Conservation (phyloP, 1,140 invertebrate genomes). For the Drosophila ironensis region DNA sequence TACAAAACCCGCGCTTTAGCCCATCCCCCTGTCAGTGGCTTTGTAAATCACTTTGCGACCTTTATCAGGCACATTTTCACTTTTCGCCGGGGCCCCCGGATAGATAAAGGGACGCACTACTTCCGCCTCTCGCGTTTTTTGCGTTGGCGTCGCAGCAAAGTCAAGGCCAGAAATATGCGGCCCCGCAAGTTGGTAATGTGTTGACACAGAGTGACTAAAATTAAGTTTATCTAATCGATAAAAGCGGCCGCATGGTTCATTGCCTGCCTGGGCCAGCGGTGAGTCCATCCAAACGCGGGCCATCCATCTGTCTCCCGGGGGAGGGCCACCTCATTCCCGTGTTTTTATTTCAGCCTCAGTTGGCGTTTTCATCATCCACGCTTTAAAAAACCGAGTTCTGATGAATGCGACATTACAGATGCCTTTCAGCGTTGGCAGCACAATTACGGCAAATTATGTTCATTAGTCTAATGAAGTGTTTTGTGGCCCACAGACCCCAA, state of each 20-base stretch:
- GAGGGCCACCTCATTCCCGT: constrained; percentile 1
- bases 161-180: constrained; percentile 43
- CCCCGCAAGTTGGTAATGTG: constrained; percentile 30
- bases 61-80: constrained; percentile 69
- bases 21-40: constrained; percentile 15
- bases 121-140: constrained; percentile 48
- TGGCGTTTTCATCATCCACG: constrained; percentile 31
- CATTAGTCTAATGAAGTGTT: constrained; percentile 77
- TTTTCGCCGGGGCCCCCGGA: constrained; percentile 30
- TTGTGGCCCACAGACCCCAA: constrained; percentile 31
- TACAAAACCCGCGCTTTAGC: constrained; percentile 45
- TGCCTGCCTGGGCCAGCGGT: constrained; percentile 26
- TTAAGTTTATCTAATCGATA: constrained; percentile 80
- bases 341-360: constrained; percentile 37
- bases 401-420: constrained; percentile 9
- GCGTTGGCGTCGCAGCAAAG: constrained; percentile 43
- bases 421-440: constrained; percentile 15
- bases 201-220: constrained; percentile 62
- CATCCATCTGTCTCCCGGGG: too few relatives aligned
- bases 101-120: constrained; percentile 60
- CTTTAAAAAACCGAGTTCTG: constrained; percentile 20
- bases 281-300: constrained; percentile 3
- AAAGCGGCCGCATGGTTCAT: constrained; percentile 42
- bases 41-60: constrained; percentile 66
- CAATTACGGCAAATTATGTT: constrained; percentile 69